phyloP scores from a whole-genome alignment of 2,888 invertebrate species.

The Cancer borealis region DNA sequence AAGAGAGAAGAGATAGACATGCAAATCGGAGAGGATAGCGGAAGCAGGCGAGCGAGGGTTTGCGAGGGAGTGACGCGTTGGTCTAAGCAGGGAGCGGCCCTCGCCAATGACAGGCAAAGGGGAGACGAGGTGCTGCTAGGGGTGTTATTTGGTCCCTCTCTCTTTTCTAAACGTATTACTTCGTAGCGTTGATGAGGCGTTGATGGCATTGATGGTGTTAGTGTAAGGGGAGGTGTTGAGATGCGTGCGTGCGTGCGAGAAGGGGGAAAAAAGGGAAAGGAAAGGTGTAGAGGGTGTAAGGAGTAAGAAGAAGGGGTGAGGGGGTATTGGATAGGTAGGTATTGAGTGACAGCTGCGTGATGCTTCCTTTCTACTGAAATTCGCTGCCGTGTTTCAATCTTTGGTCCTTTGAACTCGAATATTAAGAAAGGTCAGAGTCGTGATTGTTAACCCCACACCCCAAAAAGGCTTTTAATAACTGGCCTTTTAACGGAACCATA shows the following conservation, averaged over 20 bases:
- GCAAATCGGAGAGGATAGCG: background rate
- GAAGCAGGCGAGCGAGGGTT: background rate
- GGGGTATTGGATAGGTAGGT: background rate
- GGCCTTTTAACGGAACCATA: background rate
- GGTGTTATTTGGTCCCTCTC: background rate
- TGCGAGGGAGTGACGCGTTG: background rate
- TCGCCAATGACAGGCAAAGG: background rate
- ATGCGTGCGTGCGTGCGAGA: background rate
- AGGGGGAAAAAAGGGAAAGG: background rate
- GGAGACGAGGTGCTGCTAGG: background rate
- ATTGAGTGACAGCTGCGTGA: conserved; percentile 12
- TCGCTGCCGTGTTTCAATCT: background rate
- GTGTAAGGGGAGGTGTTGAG: background rate
- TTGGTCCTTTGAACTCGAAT: background rate
- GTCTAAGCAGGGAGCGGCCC: conserved; percentile 31
- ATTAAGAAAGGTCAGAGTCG: background rate
- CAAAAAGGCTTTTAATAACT: background rate
- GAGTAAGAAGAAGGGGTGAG: background rate
- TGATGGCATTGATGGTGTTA: background rate
- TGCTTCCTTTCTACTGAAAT: background rate
- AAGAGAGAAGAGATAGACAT: background rate
- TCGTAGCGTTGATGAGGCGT: background rate
- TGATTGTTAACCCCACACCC: too few species aligned
- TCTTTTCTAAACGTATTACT: background rate
- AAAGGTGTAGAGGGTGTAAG: background rate